Percentiles rank a stretch among this genome's conserved stretches.
Conservation (phyloP, 2,113 vertebrate species). For the Rhea americana region DNA sequence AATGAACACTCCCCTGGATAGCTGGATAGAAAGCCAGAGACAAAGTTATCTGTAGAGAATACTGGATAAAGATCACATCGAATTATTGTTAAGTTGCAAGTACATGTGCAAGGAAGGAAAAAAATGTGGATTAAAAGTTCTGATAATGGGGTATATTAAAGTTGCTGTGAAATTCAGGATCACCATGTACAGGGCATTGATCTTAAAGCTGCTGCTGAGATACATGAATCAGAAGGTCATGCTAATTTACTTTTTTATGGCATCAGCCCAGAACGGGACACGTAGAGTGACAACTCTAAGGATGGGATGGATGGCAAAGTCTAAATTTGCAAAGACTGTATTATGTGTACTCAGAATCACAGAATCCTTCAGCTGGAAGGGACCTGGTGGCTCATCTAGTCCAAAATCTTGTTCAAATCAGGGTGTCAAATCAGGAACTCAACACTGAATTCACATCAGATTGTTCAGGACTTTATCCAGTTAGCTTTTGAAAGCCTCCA, state of each 20-base stretch:
- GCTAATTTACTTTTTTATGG: not conserved
- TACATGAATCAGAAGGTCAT: not conserved
- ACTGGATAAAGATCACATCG: not conserved
- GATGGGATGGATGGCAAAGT: not conserved
- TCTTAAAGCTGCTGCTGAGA: not conserved
- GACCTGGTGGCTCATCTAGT: not conserved
- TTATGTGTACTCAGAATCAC: fast-evolving
- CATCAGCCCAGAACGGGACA: not conserved
- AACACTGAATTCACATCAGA: not conserved
- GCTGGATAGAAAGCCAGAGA: not conserved
- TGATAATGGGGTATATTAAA: not conserved
- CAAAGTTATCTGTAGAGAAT: not conserved
- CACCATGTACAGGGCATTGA: not conserved
- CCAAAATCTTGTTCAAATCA: not conserved
- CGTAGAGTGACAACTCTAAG: not conserved
- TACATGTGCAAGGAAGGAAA: not conserved
- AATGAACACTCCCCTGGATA: not conserved
- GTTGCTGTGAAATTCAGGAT: not conserved
- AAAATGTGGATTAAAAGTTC: slow-evolving; percentile 9
- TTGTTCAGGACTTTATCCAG: not conserved
- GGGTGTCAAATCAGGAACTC: not conserved
- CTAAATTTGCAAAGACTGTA: not conserved
- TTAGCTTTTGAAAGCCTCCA: not conserved
- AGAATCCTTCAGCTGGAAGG: not conserved
- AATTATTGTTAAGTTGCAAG: not conserved